Evolutionary conservation across 2,113 vertebrate genomes (phyloP).

Genomic region (Apeltes quadracus): DNA sequence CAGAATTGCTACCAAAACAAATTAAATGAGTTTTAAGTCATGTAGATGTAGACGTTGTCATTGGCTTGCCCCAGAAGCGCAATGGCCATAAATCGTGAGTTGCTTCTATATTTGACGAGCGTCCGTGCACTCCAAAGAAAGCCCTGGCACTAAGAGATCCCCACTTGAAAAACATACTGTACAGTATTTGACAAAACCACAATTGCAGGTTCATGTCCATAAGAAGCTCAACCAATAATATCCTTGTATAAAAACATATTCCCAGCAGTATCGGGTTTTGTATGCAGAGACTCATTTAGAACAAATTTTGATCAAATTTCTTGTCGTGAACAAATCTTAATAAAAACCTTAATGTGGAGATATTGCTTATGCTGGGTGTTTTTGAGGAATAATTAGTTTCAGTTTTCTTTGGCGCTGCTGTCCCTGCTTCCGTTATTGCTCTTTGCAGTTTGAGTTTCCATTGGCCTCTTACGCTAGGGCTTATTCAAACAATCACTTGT

Average conservation of each 20-base stretch:
- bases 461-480: constrained; percentile 38
- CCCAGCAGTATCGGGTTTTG: constrained; percentile 77
- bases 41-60: constrained; percentile 53
- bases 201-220: constrained; percentile 79
- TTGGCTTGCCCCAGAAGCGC: constrained; percentile 64
- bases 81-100: constrained; percentile 73
- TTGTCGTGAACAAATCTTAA: constrained; percentile 1
- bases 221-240: constrained; percentile 66
- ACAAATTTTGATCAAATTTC: constrained; percentile 53
- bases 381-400: constrained; percentile 32
- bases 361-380: constrained; percentile 29
- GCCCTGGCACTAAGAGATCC: constrained; percentile 68
- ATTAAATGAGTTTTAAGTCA: constrained; percentile 55
- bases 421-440: constrained; percentile 45
- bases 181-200: constrained; percentile 74
- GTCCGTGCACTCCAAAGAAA: constrained; percentile 78
- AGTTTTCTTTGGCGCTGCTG: constrained; percentile 61
- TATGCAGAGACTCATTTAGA: constrained; percentile 74
- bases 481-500: constrained; percentile 58
- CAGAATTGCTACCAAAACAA: constrained; percentile 63
- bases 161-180: constrained; percentile 75
- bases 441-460: constrained; percentile 47
- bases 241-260: constrained; percentile 71
- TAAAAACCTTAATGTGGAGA: constrained; percentile 20
- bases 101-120: constrained; percentile 77